Percentiles rank a stretch among this genome's conserved stretches.
These are phyloP conservation scores for Gymnocypris eckloni DNA, from an alignment of 2,797 vertebrate genomes.

Conservation along the genomic window DNA sequence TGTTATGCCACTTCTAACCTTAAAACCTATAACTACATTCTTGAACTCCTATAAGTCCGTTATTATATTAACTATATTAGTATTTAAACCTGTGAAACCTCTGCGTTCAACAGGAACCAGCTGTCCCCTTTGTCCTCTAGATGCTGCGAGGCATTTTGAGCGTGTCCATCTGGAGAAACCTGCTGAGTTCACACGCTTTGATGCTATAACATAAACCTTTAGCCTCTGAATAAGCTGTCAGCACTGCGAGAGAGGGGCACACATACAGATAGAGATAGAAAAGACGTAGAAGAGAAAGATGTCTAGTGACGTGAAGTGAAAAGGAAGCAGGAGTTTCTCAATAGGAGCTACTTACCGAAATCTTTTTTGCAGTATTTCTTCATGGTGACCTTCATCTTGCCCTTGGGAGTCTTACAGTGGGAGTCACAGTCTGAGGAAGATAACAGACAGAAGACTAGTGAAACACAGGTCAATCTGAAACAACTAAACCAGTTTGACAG, in stretches of 20 bases:
- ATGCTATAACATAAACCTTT: conserved; percentile 59
- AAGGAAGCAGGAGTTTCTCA: conserved; percentile 28
- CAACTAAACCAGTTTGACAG: background rate
- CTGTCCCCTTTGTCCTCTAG: conserved; percentile 60
- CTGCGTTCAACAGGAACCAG: conserved; percentile 57
- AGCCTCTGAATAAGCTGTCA: conserved; percentile 63
- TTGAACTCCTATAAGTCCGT: conserved; percentile 46
- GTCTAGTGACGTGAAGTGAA: conserved; percentile 46
- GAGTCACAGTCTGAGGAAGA: conserved; percentile 86
- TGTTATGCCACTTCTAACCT: conserved; percentile 11
- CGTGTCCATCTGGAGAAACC: conserved; percentile 51
- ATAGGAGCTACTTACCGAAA: conserved; percentile 86
- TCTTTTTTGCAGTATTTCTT: conserved; percentile 99
- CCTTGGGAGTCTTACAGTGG: conserved; percentile 97
- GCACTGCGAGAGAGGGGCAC: conserved; percentile 38
- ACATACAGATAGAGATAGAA: conserved; percentile 8
- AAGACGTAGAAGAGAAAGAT: conserved; percentile 55
- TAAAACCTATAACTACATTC: conserved; percentile 18
- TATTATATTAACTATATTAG: conserved; percentile 48
- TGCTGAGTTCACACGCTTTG: conserved; percentile 54
- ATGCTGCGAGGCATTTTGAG: conserved; percentile 51
- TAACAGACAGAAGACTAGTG: conserved; percentile 22
- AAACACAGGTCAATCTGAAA: conserved; percentile 23
- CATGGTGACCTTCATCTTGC: conserved; percentile 99
- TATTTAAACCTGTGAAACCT: conserved; percentile 41